These are phyloP conservation scores for Kuschelorhynchus macadamiae DNA, from an alignment of 2,888 invertebrate species.

Conservation along the genomic window DNA sequence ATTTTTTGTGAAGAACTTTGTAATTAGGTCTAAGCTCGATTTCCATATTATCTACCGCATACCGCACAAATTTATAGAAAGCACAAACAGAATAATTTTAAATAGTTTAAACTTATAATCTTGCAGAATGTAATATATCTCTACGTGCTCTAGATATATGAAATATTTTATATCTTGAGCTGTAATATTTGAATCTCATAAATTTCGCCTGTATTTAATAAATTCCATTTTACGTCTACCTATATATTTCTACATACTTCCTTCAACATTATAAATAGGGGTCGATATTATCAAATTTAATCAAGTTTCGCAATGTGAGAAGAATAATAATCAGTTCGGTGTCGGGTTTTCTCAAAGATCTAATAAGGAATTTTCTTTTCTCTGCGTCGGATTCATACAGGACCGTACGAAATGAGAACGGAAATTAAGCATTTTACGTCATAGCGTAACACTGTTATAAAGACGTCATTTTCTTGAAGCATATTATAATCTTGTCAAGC, in stretches of 20 bases:
- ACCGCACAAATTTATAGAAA: too few species aligned
- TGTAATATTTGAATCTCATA: conserved; percentile 48
- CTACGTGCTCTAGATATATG: conserved; percentile 40
- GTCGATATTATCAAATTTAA: conserved; percentile 53
- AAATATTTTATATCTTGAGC: conserved; percentile 44
- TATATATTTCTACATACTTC: conserved; percentile 50
- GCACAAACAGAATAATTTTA: too few species aligned
- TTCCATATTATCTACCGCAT: too few species aligned
- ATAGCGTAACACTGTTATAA: conserved; percentile 4
- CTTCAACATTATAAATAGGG: conserved; percentile 46
- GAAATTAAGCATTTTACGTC: conserved; percentile 24
- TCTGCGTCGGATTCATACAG: conserved; percentile 22
- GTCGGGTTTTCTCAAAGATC: too few species aligned
- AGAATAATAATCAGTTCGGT: conserved; percentile 46
- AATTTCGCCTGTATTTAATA: conserved; percentile 49
- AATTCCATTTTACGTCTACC: conserved; percentile 49
- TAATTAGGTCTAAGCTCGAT: too few species aligned
- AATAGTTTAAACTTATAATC: conserved; percentile 37
- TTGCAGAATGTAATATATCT: conserved; percentile 44
- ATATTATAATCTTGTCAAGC: too few species aligned
- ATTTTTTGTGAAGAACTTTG: too few species aligned
- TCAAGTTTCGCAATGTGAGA: conserved; percentile 48
- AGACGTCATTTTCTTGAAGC: conserved; percentile 11
- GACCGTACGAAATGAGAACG: conserved; percentile 19
- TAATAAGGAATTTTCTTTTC: too few species aligned